Base-by-base conservation (phyloP, 2,113 vertebrate species). In the Eira barbara region DNA sequence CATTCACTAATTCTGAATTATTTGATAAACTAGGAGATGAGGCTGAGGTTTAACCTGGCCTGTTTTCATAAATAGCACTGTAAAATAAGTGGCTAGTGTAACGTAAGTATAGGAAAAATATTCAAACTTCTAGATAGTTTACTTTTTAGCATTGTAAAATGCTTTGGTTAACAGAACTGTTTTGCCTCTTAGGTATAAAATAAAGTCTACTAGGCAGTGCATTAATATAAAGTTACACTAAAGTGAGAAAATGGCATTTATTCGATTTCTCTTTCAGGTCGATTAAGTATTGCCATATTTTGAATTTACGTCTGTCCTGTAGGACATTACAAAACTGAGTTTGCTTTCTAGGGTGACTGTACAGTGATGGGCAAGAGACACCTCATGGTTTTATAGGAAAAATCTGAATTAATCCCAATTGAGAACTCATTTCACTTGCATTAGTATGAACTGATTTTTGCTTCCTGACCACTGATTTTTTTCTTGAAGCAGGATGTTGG, bases 261-360 rank as follows among this genome's bases (percentile, higher is more conserved):
- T 55, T 78, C 81, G 27, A 94, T 80, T 96, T 87, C 34, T 73
- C 13, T 82, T 91, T 97, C 52, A 95, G 36, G 61, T 73, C 71
- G 31, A 12, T 69, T 88, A 89, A 80, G 2, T 74, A 42, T 88
- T 94, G 76, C 57, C 55, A 3, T 95, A 73, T 67, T 95, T 91
- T 93, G 49, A 94, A 69, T 91, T 55, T 18, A 49, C 6, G 9
- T 25, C 45, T 78, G 39, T 61, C 45, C 55, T 91, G 11, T 57
- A 36, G 57, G 93, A 13, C 47, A 6, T n/a, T 85, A 20, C 87
- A 61, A 74, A 94, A 63, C 31, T 73, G 59, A 36, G 31, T 52
- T 6, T 59, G 25, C 29, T 80, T 57, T 61, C 73, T 61, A 39
- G 49, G 29, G 5, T 80, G 55, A 52, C 2, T 6, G 3, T 80